phyloP scores from a whole-genome alignment of 2,113 vertebrate genomes.

The Coturnix japonica region DNA sequence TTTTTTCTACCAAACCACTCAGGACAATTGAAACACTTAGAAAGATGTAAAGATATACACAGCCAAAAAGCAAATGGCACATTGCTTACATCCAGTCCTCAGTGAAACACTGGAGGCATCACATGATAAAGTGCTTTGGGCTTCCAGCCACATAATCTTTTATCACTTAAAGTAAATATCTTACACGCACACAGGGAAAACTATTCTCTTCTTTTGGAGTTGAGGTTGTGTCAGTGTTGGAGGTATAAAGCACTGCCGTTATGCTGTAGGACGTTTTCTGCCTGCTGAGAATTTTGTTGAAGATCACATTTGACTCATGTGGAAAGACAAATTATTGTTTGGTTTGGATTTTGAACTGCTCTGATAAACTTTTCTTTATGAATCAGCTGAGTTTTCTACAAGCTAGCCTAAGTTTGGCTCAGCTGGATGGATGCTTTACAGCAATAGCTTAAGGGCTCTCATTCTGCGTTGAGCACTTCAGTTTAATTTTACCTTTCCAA shows the following conservation, averaged over 20 bases:
- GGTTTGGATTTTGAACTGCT: conserved; percentile 22
- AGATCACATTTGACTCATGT: conserved; percentile 1
- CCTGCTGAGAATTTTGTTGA: conserved; percentile 9
- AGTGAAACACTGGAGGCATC: conserved; percentile 43
- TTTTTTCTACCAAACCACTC: conserved; percentile 19
- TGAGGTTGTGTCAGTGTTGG: background rate
- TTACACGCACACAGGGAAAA: conserved; percentile 15
- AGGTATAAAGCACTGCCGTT: conserved; percentile 20
- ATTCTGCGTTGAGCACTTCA: conserved; percentile 37
- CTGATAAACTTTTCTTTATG: conserved; percentile 30
- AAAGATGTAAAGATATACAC: conserved; percentile 17
- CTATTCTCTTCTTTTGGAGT: conserved; percentile 8
- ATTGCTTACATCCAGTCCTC: conserved; percentile 46
- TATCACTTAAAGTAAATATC: conserved; percentile 59
- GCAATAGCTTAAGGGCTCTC: conserved; percentile 19
- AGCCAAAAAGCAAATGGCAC: conserved; percentile 60
- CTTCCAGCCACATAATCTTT: conserved; percentile 61
- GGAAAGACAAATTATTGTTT: conserved; percentile 44
- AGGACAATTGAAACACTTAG: background rate
- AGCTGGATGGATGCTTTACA: background rate
- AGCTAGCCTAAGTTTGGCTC: conserved; percentile 2
- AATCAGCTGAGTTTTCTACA: conserved; percentile 17
- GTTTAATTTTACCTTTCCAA: conserved; percentile 62
- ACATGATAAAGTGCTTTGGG: conserved; percentile 67
- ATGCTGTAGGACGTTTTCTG: background rate